Evolutionary conservation across 2,888 invertebrate species (phyloP).

Genomic region (Dryococelus australis): DNA sequence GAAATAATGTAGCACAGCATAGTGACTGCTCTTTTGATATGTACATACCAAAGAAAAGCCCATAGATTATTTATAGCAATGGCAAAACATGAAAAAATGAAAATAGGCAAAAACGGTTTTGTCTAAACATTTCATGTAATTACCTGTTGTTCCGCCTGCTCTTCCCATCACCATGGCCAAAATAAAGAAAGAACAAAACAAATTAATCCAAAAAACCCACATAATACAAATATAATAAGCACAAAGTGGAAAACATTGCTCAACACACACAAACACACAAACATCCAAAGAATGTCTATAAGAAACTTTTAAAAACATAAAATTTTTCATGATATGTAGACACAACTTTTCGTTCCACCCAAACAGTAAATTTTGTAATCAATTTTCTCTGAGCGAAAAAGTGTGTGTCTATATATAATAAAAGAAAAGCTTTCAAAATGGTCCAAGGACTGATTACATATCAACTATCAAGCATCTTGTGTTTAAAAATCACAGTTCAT

Average conservation of each 20-base stretch:
- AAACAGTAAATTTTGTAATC: too few relatives aligned
- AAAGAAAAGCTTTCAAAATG: too few relatives aligned
- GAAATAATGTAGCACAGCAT: neutral
- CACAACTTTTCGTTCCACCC: too few relatives aligned
- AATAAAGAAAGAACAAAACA: conserved; percentile 39
- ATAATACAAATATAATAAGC: conserved; percentile 24
- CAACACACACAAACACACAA: conserved; percentile 27
- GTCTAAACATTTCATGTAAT: conserved; percentile 34
- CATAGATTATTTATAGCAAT: neutral
- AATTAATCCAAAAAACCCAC: conserved; percentile 35
- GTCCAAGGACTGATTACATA: too few relatives aligned
- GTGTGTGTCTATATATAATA: too few relatives aligned
- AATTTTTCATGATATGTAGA: neutral
- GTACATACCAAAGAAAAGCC: neutral
- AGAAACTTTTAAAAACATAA: neutral
- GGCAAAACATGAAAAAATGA: neutral
- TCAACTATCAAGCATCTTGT: too few relatives aligned
- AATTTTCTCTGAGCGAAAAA: too few relatives aligned
- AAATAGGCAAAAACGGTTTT: neutral
- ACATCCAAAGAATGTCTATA: conserved; percentile 6
- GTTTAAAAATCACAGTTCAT: too few relatives aligned
- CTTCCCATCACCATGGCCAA: conserved; percentile 42
- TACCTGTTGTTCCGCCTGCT: conserved; percentile 50
- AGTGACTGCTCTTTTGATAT: neutral
- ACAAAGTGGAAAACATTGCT: neutral